Base-by-base conservation (phyloP, 2,113 vertebrate genomes). In the Todiramphus saurophagus region DNA sequence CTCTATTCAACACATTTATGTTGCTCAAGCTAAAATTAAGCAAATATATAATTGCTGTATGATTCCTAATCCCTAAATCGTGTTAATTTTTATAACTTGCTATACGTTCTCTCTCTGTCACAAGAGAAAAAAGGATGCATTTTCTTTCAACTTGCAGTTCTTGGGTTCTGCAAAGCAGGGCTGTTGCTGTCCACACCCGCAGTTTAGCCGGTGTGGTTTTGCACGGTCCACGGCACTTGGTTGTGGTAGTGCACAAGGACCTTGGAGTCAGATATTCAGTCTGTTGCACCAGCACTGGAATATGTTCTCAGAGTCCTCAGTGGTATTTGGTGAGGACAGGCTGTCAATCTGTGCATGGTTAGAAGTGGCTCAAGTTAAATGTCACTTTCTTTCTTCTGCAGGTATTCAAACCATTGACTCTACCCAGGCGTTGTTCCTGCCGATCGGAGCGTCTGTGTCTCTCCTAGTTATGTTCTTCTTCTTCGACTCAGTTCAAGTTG, bases 381-480 rank as follows among this genome's bases (percentile, higher is more conserved):
- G 51, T 78, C n/a, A 1, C 33, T 35, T 84, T 74, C 41, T 95
- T 51, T 96, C 68, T 92, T 55, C 85, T 92, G 19, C 98, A 99
- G 99, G 99, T 98, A 99, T 99, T 98, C 99, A 99, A 96, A 99
- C 99, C 87, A 99, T 99, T 95, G 99, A 99, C 86, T 99, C 99
- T 27, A 99, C 99, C 90, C 99, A 99, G 98, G 99, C 99, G 2
- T 97, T 99, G 83, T 99, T 99, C 97, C 98, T 99, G 94, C 99
- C 99, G 2, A 99, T 99, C 64, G 99, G 99, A 96, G 99, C 99
- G 0, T 99, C 99, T 2, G 99, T 99, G 81, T 99, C 99, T 88
- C 99, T 99, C 93, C 98, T 99, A 59, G 99, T 99, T 91, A 99
- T 99, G 99, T 99, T 99, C 98, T 99, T 99, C 98, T 99, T 99